Base-by-base conservation (phyloP, 2,888 invertebrate genomes). In the Lagria hirta region DNA sequence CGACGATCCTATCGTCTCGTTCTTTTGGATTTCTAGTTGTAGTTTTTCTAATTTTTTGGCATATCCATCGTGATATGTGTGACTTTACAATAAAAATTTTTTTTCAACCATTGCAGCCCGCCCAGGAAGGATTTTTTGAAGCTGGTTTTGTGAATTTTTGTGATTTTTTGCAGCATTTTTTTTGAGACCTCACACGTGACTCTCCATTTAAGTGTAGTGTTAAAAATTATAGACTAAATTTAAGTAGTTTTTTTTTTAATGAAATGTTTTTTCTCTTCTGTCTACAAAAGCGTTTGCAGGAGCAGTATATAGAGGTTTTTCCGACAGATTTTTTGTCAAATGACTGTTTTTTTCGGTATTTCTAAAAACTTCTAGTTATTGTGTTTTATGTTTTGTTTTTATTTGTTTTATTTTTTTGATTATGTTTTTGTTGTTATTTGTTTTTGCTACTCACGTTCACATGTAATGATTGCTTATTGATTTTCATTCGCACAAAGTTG, bases 381-480 rank as follows among this genome's bases (percentile, higher is more conserved):
- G 36, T 59, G 52, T 50, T 60, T 52, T 57, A 51, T 58, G 45
- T 43, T 55, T 56, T 54, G 56, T 56, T 48, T 56, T 57, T 21
- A 23, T 34, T 38, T 22, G n/a, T 8, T 41, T 41, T 22, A 7
- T 8, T 41, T 41, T 44, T 41, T 13, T 34, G 42, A 53, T 35
- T 49, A 48, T 43, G 48, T 52, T 43, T 41, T 40, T 46, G 41
- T 49, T 51, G 45, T 49, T 47, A 56, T 54, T 65, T 68, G 65
- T 69, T 63, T 66, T 71, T 70, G 71, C 77, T 80, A 81, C 80
- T 80, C 81, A 81, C 81, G 77, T 78, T 80, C 81, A 81, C 81
- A 81, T 81, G 81, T 81, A 81, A 79, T 81, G 80, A 80, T 81
- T 80, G 72, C 70, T 70, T 70, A 65, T 65, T 65, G 62, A 61